Conservation (phyloP, 2,888 invertebrate genomes). For the Chromoteleia sp. region DNA sequence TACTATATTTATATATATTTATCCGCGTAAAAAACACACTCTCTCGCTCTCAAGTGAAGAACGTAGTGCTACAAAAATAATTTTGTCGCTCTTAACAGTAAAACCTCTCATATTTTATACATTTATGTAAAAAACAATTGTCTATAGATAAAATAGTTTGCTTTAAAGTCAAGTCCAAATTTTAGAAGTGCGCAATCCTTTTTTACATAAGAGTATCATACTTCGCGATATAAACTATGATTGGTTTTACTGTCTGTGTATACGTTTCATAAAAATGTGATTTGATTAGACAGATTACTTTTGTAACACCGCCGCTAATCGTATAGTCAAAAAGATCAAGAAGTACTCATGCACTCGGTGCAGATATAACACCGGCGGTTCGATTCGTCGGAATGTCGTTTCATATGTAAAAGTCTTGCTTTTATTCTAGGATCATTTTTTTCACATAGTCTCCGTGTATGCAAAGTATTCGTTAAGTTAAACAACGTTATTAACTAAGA, state of each 20-base stretch:
- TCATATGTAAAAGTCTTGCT: constrained; percentile 47
- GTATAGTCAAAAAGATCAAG: constrained; percentile 55
- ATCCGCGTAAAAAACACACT: constrained; percentile 74
- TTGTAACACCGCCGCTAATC: constrained; percentile 51
- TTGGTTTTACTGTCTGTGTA: constrained; percentile 33
- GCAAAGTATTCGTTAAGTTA: constrained; percentile 22
- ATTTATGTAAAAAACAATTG: constrained; percentile 58
- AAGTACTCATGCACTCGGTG: constrained; percentile 67
- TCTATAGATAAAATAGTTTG: constrained; percentile 65
- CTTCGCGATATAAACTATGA: constrained; percentile 17
- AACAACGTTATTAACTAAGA: constrained; percentile 7
- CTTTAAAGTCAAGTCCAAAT: constrained; percentile 37
- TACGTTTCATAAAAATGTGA: constrained; percentile 53
- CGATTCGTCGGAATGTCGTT: constrained; percentile 57
- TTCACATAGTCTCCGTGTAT: constrained; percentile 8
- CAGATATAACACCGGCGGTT: constrained; percentile 45
- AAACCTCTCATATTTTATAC: constrained; percentile 31
- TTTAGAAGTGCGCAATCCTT: constrained; percentile 34
- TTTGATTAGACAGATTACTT: constrained; percentile 51
- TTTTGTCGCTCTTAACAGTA: constrained; percentile 31
- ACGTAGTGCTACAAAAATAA: constrained; percentile 64
- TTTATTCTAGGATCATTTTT: constrained; percentile 22
- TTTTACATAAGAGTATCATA: constrained; percentile 39
- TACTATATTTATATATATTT: constrained; percentile 64
- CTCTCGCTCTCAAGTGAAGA: constrained; percentile 60